Evolutionary conservation across 2,113 vertebrate species (phyloP).

Genomic region (Takifugu flavidus): DNA sequence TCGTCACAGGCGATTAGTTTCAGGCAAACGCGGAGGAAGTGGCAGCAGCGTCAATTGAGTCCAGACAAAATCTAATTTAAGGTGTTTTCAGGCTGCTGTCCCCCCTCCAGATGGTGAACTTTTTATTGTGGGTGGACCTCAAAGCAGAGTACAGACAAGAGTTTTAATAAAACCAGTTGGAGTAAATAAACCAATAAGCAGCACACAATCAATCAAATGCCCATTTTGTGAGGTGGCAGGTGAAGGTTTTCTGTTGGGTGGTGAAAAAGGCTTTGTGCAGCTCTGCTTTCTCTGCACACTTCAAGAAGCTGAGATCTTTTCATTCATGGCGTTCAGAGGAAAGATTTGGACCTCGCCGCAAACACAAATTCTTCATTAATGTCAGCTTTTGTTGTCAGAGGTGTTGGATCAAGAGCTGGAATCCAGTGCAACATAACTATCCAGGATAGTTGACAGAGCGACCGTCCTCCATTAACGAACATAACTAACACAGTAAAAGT

Average conservation of each 20-base stretch:
- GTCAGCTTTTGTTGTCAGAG: too few relatives aligned
- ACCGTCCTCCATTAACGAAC: too few relatives aligned
- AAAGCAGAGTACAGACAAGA: conserved; percentile 17
- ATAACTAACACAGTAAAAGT: too few relatives aligned
- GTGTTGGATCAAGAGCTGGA: too few relatives aligned
- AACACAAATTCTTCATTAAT: too few relatives aligned
- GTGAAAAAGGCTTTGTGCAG: background rate
- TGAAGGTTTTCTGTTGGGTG: conserved; percentile 3
- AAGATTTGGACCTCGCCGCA: background rate
- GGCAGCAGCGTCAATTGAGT: conserved; percentile 39
- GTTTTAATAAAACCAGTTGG: conserved; percentile 12
- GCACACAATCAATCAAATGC: background rate
- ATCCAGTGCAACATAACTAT: too few relatives aligned
- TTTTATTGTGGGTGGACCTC: conserved; percentile 32
- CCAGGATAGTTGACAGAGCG: too few relatives aligned
- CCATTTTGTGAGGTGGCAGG: background rate
- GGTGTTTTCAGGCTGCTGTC: conserved; percentile 42
- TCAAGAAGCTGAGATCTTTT: too few relatives aligned
- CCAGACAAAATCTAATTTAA: conserved; percentile 47
- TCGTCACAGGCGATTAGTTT: conserved; percentile 48
- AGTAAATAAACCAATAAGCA: conserved; percentile 7
- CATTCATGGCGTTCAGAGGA: background rate
- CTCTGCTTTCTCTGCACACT: background rate
- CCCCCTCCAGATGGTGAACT: conserved; percentile 48
- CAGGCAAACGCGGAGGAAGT: conserved; percentile 37